phyloP scores from a whole-genome alignment of 2,113 vertebrate species.

The Tenebrosternarchus preto region DNA sequence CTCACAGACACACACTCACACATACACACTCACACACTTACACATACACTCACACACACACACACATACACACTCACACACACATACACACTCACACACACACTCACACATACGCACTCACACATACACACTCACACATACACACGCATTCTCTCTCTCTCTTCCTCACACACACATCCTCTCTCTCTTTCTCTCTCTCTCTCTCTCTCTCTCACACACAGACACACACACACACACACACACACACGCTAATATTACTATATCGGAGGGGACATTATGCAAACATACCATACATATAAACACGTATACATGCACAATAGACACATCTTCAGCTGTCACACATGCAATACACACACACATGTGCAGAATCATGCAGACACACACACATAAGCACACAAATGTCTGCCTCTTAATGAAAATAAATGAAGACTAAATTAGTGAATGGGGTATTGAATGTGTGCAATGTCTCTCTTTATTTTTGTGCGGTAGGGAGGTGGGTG shows the following conservation, averaged over 20 bases:
- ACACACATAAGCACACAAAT: conserved; percentile 20
- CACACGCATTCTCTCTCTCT: conserved; percentile 4
- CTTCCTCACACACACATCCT: conserved; percentile 4
- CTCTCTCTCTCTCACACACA: no score
- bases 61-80: conserved; percentile 48
- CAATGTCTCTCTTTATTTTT: conserved; percentile 33
- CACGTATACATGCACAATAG: conserved; percentile 4
- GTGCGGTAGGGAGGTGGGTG: conserved; percentile 32
- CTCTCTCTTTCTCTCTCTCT: no score
- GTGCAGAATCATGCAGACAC: neutral
- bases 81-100: conserved; percentile 21
- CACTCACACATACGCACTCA: neutral
- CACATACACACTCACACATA: conserved; percentile 29
- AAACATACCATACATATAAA: neutral
- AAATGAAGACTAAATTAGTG: conserved; percentile 49
- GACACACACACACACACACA: conserved; percentile 14
- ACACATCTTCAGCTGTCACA: conserved; percentile 11
- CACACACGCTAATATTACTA: neutral
- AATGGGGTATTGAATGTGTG: conserved; percentile 42
- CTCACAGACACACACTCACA: conserved; percentile 10
- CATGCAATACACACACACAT: no score
- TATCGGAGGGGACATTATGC: neutral
- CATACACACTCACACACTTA: conserved; percentile 19
- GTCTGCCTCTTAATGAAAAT: conserved; percentile 43
- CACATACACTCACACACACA: conserved; percentile 35